Evolutionary conservation across 2,888 invertebrate genomes (phyloP).

Genomic region (Tholera decimalis): DNA sequence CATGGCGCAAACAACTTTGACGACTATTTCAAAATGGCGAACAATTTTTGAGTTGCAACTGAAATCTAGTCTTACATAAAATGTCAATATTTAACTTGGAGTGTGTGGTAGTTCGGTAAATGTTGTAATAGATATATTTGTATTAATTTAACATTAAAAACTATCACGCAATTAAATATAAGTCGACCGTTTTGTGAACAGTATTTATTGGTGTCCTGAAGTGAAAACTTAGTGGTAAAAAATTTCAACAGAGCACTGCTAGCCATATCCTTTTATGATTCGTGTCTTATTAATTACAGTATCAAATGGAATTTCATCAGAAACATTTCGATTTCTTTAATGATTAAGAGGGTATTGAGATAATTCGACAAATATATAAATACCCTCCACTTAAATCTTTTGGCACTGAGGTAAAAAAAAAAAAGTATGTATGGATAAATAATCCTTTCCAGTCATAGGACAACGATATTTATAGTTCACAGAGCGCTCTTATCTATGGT

Average conservation of each 20-base stretch:
- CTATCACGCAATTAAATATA: slow-evolving; percentile 25
- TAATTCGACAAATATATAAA: neutral
- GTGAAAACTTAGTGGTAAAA: neutral
- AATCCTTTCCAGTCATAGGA: neutral
- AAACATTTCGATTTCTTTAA: too few species aligned
- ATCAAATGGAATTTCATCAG: too few species aligned
- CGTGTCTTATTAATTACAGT: neutral
- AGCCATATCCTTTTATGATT: neutral
- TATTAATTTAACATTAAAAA: slow-evolving; percentile 19
- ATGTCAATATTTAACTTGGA: slow-evolving; percentile 4
- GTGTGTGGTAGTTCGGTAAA: slow-evolving; percentile 26
- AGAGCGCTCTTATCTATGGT: neutral
- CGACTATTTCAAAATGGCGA: slow-evolving; percentile 18
- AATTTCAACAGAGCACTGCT: neutral
- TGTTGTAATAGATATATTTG: slow-evolving; percentile 6
- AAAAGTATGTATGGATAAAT: neutral
- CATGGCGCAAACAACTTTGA: slow-evolving; percentile 2
- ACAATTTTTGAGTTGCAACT: neutral
- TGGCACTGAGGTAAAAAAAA: neutral
- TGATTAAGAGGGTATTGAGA: too few species aligned
- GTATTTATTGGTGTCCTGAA: neutral
- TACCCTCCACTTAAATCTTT: neutral
- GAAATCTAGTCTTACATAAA: neutral
- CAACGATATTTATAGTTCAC: slow-evolving; percentile 16
- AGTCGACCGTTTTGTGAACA: slow-evolving; percentile 15